Evolutionary conservation across 2,113 vertebrate genomes (phyloP).

Genomic region (Sebastes fasciatus): DNA sequence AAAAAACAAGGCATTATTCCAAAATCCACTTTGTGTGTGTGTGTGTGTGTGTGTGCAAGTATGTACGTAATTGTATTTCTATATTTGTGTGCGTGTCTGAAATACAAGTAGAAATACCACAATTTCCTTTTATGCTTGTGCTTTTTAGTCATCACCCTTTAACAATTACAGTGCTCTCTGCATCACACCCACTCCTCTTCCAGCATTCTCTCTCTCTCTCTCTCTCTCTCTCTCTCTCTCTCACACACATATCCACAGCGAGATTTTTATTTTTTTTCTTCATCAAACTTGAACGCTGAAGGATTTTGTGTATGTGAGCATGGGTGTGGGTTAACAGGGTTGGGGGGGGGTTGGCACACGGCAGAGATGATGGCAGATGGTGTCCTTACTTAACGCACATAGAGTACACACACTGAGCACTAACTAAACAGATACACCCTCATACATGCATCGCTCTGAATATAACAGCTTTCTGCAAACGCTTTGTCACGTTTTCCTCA

Average conservation of each 20-base stretch:
- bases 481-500: neutral
- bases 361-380: slow-evolving; percentile 78
- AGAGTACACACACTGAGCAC: slow-evolving; percentile 44
- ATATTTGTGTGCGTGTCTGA: slow-evolving; percentile 17
- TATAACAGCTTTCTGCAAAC: neutral
- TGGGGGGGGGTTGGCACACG: slow-evolving; percentile 67
- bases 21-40: slow-evolving; percentile 73
- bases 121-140: slow-evolving; percentile 17
- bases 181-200: slow-evolving; percentile 55
- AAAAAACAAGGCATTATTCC: slow-evolving; percentile 74
- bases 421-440: slow-evolving; percentile 22
- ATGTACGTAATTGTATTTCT: slow-evolving; percentile 43
- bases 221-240: neutral
- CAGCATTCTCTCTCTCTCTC: slow-evolving; percentile 9
- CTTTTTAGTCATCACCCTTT: slow-evolving; percentile 49
- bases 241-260: neutral
- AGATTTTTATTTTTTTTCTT: slow-evolving; percentile 26
- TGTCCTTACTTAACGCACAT: slow-evolving; percentile 67
- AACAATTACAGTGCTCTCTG: slow-evolving; percentile 41
- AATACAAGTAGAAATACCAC: slow-evolving; percentile 32
- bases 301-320: slow-evolving; percentile 52
- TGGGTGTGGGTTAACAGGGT: slow-evolving; percentile 59
- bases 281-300: slow-evolving; percentile 27
- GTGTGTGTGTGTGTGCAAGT: slow-evolving; percentile 37
- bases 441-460: neutral